phyloP scores from a whole-genome alignment of 2,797 vertebrate species.

The Pyrrhura leucotis region DNA sequence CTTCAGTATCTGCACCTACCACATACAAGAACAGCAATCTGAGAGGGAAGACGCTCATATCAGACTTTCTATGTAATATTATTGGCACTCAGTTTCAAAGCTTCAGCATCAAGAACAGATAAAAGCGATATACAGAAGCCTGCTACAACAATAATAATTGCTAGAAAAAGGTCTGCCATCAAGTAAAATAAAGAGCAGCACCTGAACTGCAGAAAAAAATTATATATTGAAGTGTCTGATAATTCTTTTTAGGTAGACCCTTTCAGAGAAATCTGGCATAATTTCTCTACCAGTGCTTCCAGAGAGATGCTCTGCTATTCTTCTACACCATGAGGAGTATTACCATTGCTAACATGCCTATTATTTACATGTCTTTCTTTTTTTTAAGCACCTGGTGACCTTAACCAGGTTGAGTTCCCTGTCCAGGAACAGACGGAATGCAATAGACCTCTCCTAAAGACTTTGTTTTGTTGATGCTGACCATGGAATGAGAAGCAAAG shows the following conservation, averaged over 20 bases:
- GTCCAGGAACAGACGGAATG: neutral
- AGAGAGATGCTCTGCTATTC: neutral
- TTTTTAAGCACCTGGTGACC: neutral
- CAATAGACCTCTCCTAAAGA: neutral
- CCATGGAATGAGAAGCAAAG: neutral
- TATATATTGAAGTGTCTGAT: conserved; percentile 15
- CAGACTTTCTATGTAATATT: neutral
- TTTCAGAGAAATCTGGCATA: neutral
- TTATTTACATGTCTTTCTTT: neutral
- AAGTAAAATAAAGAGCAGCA: conserved; percentile 49
- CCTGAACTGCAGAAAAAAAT: conserved; percentile 23
- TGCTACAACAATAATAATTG: neutral
- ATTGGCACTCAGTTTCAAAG: neutral
- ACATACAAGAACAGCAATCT: neutral
- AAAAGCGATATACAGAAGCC: neutral
- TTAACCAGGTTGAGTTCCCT: neutral
- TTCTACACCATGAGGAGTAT: neutral
- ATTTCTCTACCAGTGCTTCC: neutral
- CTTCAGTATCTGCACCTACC: neutral
- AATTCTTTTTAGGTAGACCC: neutral
- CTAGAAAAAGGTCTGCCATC: neutral
- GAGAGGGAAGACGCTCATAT: neutral
- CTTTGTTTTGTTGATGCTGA: neutral
- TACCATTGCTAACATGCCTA: neutral
- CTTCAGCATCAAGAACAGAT: neutral